Conservation (phyloP, 2,888 invertebrate species). For the Stegana nigrithorax region DNA sequence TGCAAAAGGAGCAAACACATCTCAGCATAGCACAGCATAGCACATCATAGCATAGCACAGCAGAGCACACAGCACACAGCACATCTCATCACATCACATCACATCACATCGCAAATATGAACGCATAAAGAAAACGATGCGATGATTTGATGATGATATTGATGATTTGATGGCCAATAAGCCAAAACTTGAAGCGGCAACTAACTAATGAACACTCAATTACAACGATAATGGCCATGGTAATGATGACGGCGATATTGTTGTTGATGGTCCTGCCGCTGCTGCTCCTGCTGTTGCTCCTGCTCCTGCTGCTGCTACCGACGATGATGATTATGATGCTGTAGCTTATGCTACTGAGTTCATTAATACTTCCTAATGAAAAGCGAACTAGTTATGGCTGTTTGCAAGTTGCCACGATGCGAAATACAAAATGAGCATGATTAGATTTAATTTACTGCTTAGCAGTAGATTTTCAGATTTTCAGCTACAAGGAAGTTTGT, state of each 20-base stretch:
- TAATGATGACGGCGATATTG: neutral
- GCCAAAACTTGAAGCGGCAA: conserved; percentile 29
- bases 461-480: too few relatives aligned
- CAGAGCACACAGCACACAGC: too few relatives aligned
- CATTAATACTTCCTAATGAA: neutral
- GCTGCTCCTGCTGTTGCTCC: conserved; percentile 19
- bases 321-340: too few relatives aligned
- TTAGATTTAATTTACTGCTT: neutral
- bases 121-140: conserved; percentile 56
- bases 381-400: neutral
- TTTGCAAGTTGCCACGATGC: neutral
- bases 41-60: too few relatives aligned
- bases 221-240: conserved; percentile 44
- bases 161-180: conserved; percentile 48
- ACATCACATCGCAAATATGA: conserved; percentile 52
- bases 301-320: conserved; percentile 19
- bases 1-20: too few relatives aligned
- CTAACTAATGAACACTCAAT: conserved; percentile 59
- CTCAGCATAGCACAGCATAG: too few relatives aligned
- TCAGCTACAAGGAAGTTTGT: too few relatives aligned
- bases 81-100: neutral
- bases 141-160: conserved; percentile 44
- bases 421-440: neutral
- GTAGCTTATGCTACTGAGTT: neutral
- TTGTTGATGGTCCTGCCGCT: conserved; percentile 11